phyloP scores from a whole-genome alignment of 2,113 vertebrate species.

The Petrocephalus zakoni region DNA sequence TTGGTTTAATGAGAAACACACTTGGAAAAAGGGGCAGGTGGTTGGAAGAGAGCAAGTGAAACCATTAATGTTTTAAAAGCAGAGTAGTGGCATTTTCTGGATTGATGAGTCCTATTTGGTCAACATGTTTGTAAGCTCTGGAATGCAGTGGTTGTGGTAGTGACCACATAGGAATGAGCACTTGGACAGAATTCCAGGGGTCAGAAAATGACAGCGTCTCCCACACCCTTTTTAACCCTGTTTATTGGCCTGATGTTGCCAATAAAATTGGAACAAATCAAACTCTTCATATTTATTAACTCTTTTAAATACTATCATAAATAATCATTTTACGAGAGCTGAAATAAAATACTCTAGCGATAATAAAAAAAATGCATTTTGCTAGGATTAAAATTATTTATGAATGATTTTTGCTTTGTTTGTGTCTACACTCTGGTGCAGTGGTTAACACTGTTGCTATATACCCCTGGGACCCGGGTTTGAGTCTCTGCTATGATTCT shows the following conservation, averaged over 20 bases:
- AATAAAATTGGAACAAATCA: conserved; percentile 45
- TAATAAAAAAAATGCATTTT: conserved; percentile 26
- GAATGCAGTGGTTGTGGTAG: conserved; percentile 62
- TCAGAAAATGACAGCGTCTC: conserved; percentile 53
- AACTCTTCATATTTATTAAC: conserved; percentile 29
- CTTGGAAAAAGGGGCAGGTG: conserved; percentile 56
- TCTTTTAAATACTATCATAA: conserved; percentile 29
- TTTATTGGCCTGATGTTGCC: conserved; percentile 51
- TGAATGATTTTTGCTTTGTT: neutral
- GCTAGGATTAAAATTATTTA: conserved; percentile 23
- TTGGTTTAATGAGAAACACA: conserved; percentile 50
- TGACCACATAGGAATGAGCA: conserved; percentile 59
- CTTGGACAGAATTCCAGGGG: conserved; percentile 62
- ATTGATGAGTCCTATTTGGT: conserved; percentile 64
- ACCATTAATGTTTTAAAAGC: conserved; percentile 54
- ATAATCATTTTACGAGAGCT: conserved; percentile 13
- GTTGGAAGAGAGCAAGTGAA: conserved; percentile 61
- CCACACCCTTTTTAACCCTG: conserved; percentile 43
- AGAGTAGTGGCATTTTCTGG: conserved; percentile 51
- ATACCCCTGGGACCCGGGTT: neutral
- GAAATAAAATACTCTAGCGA: conserved; percentile 16
- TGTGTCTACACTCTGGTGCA: neutral
- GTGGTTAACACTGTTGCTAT: neutral
- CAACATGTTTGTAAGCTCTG: conserved; percentile 67
- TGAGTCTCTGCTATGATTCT: neutral